These are phyloP conservation scores for Cyclophora punctaria DNA, from an alignment of 2,888 invertebrate genomes.

Conservation along the genomic window DNA sequence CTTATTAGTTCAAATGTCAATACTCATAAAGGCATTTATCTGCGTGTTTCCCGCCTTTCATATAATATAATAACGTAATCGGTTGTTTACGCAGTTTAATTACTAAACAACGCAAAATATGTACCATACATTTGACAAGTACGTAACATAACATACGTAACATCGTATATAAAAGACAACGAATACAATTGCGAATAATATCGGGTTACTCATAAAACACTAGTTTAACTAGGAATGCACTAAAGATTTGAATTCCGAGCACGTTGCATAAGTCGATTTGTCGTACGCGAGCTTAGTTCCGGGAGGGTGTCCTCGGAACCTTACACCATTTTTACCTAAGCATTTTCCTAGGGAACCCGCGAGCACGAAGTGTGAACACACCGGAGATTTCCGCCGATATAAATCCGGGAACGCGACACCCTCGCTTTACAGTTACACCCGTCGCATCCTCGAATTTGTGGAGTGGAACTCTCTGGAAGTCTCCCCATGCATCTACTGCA, in stretches of 20 bases:
- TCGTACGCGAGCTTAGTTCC: constrained; percentile 32
- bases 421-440: constrained; percentile 40
- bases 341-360: constrained; percentile 49
- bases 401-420: constrained; percentile 61
- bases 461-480: constrained; percentile 48
- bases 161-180: too few relatives aligned
- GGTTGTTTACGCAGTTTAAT: too few relatives aligned
- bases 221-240: constrained; percentile 10
- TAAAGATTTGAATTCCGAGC: constrained; percentile 22
- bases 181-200: too few relatives aligned
- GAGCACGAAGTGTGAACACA: constrained; percentile 57
- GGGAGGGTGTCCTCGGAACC: constrained; percentile 39
- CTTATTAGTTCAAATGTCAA: too few relatives aligned
- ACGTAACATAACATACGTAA: too few relatives aligned
- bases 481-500: constrained; percentile 42
- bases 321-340: constrained; percentile 37
- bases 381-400: constrained; percentile 62
- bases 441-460: constrained; percentile 59
- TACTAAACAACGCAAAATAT: too few relatives aligned
- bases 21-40: too few relatives aligned
- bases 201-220: constrained; percentile 2
- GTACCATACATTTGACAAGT: too few relatives aligned
- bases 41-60: too few relatives aligned
- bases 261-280: constrained; percentile 30
- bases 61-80: too few relatives aligned